Conservation (phyloP, 2,888 invertebrate genomes). For the Rhagophthalmus giganteus region DNA sequence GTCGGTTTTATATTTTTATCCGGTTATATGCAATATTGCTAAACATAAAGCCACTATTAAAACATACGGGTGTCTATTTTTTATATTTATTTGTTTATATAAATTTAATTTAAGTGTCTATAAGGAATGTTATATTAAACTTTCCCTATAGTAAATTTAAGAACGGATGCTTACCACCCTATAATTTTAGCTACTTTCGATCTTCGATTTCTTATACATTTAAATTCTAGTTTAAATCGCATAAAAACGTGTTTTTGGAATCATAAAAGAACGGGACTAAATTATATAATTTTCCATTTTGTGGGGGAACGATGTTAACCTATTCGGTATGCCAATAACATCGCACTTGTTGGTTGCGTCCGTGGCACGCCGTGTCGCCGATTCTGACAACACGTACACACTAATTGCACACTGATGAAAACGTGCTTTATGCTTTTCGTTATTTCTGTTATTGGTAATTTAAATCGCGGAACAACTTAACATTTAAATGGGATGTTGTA, state of each 20-base stretch:
- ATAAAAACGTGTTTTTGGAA: not conserved
- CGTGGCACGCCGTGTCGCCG: constrained; percentile 42
- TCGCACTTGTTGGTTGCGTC: constrained; percentile 51
- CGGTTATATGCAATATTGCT: too few relatives aligned
- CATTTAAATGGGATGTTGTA: constrained; percentile 28
- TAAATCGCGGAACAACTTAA: constrained; percentile 33
- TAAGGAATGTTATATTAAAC: too few relatives aligned
- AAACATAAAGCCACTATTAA: too few relatives aligned
- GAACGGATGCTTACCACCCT: too few relatives aligned
- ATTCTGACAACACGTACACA: constrained; percentile 52
- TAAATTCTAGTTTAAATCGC: not conserved
- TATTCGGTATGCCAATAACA: constrained; percentile 52
- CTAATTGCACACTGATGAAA: constrained; percentile 55
- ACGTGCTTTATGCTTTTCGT: constrained; percentile 54
- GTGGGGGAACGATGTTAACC: constrained; percentile 43
- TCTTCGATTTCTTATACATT: not conserved
- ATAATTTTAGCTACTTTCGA: not conserved
- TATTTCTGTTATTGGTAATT: constrained; percentile 49
- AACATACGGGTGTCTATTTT: too few relatives aligned
- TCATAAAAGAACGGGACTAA: not conserved
- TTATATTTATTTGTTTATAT: too few relatives aligned
- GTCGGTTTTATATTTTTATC: too few relatives aligned
- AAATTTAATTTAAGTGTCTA: too few relatives aligned
- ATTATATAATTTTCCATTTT: constrained; percentile 40
- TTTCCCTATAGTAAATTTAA: too few relatives aligned